phyloP scores from a whole-genome alignment of 2,797 vertebrate genomes.

The Crenichthys baileyi region DNA sequence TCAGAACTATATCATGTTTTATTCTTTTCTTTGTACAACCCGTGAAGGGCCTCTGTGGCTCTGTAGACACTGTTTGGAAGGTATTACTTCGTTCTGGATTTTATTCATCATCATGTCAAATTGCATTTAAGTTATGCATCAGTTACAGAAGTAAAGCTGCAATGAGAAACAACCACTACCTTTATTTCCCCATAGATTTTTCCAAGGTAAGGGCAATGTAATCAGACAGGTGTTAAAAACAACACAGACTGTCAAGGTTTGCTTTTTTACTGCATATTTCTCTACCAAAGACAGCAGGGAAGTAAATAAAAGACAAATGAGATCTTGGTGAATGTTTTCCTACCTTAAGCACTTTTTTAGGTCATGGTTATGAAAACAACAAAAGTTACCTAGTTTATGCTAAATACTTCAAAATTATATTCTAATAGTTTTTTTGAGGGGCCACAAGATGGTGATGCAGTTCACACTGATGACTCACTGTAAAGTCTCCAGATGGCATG shows the following conservation, averaged over 20 bases:
- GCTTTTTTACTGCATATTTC: background rate
- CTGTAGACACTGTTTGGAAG: background rate
- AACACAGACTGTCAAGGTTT: background rate
- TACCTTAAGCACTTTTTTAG: background rate
- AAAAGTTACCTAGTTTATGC: background rate
- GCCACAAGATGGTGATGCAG: background rate
- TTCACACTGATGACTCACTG: background rate
- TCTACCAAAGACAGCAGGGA: background rate
- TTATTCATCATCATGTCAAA: constrained; percentile 36
- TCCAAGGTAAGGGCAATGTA: constrained; percentile 14
- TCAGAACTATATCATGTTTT: background rate
- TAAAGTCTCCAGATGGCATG: background rate
- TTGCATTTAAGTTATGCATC: constrained; percentile 16
- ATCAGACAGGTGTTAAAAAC: constrained; percentile 26
- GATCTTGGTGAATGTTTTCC: background rate
- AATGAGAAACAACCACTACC: constrained; percentile 5
- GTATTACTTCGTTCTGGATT: constrained; percentile 7
- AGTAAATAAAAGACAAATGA: background rate
- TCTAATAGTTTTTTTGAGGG: too few species aligned
- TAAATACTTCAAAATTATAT: background rate
- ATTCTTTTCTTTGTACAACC: constrained; percentile 1
- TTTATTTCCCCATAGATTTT: constrained; percentile 28
- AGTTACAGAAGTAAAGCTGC: background rate
- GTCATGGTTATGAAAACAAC: background rate
- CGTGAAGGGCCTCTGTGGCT: background rate